Evolutionary conservation across 2,113 vertebrate species (phyloP).

Genomic region (Pagrus major): DNA sequence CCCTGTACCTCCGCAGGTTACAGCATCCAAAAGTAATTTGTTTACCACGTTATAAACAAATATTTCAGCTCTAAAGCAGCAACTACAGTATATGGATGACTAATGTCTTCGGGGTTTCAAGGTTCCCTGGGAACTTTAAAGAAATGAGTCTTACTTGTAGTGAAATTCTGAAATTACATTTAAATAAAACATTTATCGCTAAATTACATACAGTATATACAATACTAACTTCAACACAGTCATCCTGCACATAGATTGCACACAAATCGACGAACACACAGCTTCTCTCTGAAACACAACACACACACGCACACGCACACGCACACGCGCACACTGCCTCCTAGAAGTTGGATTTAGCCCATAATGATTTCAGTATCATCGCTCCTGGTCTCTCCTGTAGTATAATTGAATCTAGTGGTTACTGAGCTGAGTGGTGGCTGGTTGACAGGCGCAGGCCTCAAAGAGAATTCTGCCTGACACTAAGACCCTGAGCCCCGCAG

Average conservation of each 20-base stretch:
- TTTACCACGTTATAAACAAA: constrained; percentile 45
- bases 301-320: constrained; percentile 9
- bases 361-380: constrained; percentile 64
- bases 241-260: neutral
- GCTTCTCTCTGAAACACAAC: constrained; percentile 6
- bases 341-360: constrained; percentile 57
- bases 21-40: constrained; percentile 58
- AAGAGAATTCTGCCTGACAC: constrained; percentile 76
- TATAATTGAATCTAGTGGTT: constrained; percentile 74
- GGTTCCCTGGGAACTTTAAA: neutral
- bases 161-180: constrained; percentile 29
- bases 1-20: constrained; percentile 34
- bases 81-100: neutral
- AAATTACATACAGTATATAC: no score
- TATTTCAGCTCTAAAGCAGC: constrained; percentile 4
- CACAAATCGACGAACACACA: constrained; percentile 15
- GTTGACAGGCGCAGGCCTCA: constrained; percentile 71
- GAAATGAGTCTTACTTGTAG: neutral
- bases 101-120: constrained; percentile 11
- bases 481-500: constrained; percentile 74
- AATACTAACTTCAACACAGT: neutral
- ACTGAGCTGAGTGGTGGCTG: constrained; percentile 65
- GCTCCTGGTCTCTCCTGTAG: constrained; percentile 51
- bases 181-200: constrained; percentile 8
- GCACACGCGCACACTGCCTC: constrained; percentile 6